phyloP scores from a whole-genome alignment of 2,888 invertebrate species.

The Prionchulus punctatus region DNA sequence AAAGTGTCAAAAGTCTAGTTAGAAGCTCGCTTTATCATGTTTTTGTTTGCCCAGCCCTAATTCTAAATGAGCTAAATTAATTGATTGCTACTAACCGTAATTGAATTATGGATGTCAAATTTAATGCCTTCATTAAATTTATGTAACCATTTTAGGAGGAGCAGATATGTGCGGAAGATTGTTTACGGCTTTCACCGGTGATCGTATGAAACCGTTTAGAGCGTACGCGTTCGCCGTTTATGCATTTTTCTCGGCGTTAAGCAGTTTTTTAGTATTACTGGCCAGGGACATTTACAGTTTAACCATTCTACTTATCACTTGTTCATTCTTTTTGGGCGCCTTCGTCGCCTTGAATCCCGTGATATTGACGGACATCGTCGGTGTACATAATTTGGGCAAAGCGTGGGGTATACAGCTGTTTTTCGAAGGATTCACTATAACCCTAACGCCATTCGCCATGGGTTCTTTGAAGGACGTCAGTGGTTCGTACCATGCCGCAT shows the following conservation, averaged over 20 bases:
- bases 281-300: not conserved
- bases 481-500: not conserved
- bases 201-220: not conserved
- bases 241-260: not conserved
- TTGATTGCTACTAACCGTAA: no score
- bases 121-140: not conserved
- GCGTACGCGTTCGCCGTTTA: not conserved
- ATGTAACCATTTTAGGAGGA: not conserved
- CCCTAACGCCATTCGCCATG: constrained; percentile 3
- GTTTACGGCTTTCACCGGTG: constrained; percentile 2
- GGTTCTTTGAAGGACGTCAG: constrained; percentile 2
- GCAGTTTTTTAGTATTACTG: not conserved
- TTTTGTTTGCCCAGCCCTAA: not conserved
- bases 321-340: constrained; percentile 1
- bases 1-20: no score
- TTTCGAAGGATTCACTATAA: not conserved
- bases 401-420: constrained; percentile 8
- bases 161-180: constrained; percentile 6
- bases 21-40: not conserved
- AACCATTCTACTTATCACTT: not conserved
- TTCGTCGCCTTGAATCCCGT: constrained; percentile 2
- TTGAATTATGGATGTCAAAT: no score
- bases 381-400: not conserved
- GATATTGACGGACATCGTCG: constrained; percentile 5
- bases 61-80: no score